Conservation (phyloP, 2,113 vertebrate species). For the Calyptomena viridis region DNA sequence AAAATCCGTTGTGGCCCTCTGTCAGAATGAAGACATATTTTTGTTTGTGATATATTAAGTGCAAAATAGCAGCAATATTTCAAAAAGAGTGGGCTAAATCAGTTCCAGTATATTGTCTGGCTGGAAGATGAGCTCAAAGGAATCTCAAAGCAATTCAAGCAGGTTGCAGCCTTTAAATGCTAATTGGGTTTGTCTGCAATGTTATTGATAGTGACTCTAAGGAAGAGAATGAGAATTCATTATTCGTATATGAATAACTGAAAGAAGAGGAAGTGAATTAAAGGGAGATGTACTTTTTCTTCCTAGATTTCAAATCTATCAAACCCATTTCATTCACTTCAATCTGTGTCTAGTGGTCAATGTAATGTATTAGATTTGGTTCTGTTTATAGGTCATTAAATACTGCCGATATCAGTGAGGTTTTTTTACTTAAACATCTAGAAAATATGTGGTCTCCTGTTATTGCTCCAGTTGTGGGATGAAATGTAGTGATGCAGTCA, state of each 20-base stretch:
- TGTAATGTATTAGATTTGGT: not conserved
- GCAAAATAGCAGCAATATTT: conserved; percentile 5
- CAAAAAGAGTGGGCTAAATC: conserved; percentile 23
- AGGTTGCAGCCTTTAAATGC: conserved; percentile 33
- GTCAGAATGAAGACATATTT: not conserved
- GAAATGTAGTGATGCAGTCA: not conserved
- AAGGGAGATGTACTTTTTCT: not conserved
- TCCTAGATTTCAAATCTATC: not conserved
- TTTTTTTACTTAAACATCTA: not conserved
- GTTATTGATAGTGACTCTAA: conserved; percentile 34
- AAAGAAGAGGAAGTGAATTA: not conserved
- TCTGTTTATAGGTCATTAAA: not conserved
- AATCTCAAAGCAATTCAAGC: not conserved
- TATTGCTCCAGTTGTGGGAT: not conserved
- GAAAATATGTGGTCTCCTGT: not conserved
- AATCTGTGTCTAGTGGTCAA: not conserved
- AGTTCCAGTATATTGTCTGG: conserved; percentile 9
- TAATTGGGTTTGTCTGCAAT: conserved; percentile 23
- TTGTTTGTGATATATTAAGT: conserved; percentile 42
- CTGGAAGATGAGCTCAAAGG: conserved; percentile 24
- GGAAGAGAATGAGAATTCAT: conserved; percentile 8
- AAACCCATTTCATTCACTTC: not conserved
- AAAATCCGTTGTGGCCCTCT: not conserved
- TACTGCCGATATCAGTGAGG: not conserved
- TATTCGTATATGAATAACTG: not conserved